These are phyloP conservation scores for Oncorhynchus keta DNA, from an alignment of 2,113 vertebrate genomes.

Conservation along the genomic window DNA sequence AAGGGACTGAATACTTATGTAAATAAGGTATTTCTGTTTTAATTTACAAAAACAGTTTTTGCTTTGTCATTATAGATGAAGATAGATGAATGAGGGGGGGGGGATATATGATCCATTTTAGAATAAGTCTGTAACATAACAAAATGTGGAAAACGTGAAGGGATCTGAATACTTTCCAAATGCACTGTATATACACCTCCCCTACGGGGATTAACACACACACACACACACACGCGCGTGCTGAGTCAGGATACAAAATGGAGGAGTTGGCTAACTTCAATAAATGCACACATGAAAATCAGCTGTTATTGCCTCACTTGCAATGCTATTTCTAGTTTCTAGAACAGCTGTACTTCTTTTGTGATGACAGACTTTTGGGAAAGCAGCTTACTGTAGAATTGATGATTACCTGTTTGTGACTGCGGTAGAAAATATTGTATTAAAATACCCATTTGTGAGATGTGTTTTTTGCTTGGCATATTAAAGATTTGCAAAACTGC, in stretches of 20 bases:
- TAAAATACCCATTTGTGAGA: not conserved
- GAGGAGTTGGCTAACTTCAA: too few species aligned
- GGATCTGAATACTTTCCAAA: too few species aligned
- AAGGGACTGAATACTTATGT: too few species aligned
- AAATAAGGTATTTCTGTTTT: too few species aligned
- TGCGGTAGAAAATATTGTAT: not conserved
- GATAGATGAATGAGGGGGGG: too few species aligned
- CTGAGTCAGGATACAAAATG: not conserved
- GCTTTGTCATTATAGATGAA: too few species aligned
- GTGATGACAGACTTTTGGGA: conserved; percentile 1
- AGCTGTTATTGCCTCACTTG: not conserved
- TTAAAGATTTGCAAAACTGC: not conserved
- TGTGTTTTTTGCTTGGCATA: not conserved
- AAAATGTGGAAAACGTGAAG: too few species aligned
- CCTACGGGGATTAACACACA: too few species aligned
- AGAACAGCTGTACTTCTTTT: not conserved
- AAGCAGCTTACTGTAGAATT: conserved; percentile 40
- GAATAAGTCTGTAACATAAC: too few species aligned
- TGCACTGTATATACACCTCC: too few species aligned
- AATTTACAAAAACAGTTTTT: too few species aligned
- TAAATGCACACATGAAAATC: not conserved
- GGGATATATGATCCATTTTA: too few species aligned
- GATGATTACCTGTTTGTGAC: not conserved
- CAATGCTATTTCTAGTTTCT: not conserved
- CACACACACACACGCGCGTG: not conserved